Percentiles rank a stretch among this genome's conserved stretches.
Evolutionary conservation across 2,797 vertebrate genomes (phyloP).

Genomic region (Nothura maculosa): DNA sequence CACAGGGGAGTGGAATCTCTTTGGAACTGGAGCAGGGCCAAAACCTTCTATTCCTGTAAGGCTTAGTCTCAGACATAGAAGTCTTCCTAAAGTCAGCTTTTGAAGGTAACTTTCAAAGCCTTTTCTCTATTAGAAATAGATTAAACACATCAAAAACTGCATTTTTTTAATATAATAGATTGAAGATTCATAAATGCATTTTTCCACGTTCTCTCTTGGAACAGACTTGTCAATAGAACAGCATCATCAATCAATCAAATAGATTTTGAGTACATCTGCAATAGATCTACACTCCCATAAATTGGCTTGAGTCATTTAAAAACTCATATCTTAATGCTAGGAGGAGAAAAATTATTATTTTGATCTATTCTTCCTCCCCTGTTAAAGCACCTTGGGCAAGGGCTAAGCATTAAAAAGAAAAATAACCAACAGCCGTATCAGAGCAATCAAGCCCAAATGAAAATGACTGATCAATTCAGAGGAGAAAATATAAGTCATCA

Average conservation of each 20-base stretch:
- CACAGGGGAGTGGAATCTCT: neutral
- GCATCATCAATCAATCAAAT: slow-evolving; percentile 32
- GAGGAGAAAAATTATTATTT: slow-evolving; percentile 57
- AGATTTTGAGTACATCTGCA: slow-evolving; percentile 53
- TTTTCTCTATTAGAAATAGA: neutral
- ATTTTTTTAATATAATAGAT: neutral
- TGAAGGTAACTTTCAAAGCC: slow-evolving; percentile 53
- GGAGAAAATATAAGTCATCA: slow-evolving; percentile 13
- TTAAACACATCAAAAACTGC: slow-evolving; percentile 25
- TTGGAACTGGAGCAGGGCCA: neutral
- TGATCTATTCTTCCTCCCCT: slow-evolving; percentile 31
- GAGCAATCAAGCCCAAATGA: slow-evolving; percentile 30
- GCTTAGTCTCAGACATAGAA: neutral
- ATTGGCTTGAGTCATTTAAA: slow-evolving; percentile 49
- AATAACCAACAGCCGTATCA: slow-evolving; percentile 40
- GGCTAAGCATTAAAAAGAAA: slow-evolving; percentile 48
- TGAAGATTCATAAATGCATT: slow-evolving; percentile 39
- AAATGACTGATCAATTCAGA: slow-evolving; percentile 40
- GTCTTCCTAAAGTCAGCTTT: neutral
- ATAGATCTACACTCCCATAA: slow-evolving; percentile 16
- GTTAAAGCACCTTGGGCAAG: slow-evolving; percentile 38
- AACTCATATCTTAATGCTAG: slow-evolving; percentile 40
- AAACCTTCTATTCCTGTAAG: neutral
- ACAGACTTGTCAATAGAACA: slow-evolving; percentile 35
- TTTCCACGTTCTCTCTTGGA: slow-evolving; percentile 23